Evolutionary conservation across 2,888 invertebrate species (phyloP).

Genomic region (Gonocerus acuteangulatus): DNA sequence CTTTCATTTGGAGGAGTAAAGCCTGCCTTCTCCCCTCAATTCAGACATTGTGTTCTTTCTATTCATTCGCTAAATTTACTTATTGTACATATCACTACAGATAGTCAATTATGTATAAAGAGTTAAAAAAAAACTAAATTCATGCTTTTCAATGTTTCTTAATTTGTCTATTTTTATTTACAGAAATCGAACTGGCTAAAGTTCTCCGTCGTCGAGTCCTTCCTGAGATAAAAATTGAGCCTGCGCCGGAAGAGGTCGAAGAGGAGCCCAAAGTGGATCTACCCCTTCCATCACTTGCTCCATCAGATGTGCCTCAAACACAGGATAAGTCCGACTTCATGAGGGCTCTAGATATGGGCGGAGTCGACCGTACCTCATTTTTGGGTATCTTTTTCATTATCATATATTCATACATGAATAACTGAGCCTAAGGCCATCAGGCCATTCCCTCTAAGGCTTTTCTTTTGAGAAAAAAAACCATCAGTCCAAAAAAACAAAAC

Average conservation of each 20-base stretch:
- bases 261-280: slow-evolving; percentile 41
- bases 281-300: slow-evolving; percentile 48
- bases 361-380: neutral
- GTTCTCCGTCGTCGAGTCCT: slow-evolving; percentile 50
- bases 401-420: neutral
- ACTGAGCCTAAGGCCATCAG: neutral
- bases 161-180: neutral
- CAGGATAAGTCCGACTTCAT: slow-evolving; percentile 29
- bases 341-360: slow-evolving; percentile 15
- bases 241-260: slow-evolving; percentile 41
- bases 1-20: no score
- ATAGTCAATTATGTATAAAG: no score
- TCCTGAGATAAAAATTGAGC: slow-evolving; percentile 43
- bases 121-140: no score
- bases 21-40: no score
- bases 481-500: no score
- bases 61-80: no score
- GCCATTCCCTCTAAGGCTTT: neutral
- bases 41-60: no score
- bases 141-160: no score
- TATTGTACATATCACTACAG: no score
- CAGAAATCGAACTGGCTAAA: slow-evolving; percentile 52
- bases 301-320: slow-evolving; percentile 41
- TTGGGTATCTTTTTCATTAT: slow-evolving; percentile 1
- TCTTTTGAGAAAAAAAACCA: no score